These are phyloP conservation scores for Nephrotoma flavescens DNA, from an alignment of 2,888 invertebrate genomes.

Conservation along the genomic window DNA sequence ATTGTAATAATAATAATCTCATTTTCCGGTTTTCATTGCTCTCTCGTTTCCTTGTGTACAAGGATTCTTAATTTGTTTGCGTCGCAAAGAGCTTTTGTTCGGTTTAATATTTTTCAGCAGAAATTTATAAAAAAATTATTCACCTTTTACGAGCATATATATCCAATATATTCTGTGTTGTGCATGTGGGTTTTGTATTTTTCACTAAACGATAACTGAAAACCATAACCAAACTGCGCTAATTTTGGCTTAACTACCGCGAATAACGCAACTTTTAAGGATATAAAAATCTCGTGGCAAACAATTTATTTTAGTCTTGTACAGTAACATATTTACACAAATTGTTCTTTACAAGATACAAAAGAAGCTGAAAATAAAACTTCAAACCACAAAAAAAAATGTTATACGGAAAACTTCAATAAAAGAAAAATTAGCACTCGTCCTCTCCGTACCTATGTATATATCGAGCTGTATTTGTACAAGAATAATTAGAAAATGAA, in stretches of 20 bases:
- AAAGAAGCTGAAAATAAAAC: neutral
- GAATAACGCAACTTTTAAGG: neutral
- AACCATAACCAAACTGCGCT: neutral
- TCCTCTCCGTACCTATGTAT: neutral
- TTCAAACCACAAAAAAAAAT: neutral
- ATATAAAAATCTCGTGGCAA: no score
- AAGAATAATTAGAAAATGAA: neutral
- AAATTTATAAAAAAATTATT: neutral
- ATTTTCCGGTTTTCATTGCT: neutral
- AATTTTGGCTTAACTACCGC: neutral
- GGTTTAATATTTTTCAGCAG: neutral
- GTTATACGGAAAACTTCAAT: neutral
- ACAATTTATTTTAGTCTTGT: no score
- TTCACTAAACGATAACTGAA: neutral
- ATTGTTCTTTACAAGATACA: neutral
- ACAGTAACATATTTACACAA: no score
- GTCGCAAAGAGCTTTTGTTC: neutral
- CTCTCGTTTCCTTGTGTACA: neutral
- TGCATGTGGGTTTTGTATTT: neutral
- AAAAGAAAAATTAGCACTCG: neutral
- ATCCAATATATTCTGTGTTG: neutral
- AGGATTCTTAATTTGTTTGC: neutral
- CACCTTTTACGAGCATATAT: neutral
- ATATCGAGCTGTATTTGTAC: neutral
- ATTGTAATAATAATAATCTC: neutral